Percentiles rank a stretch among this genome's conserved stretches.
Conservation (phyloP, 2,113 vertebrate genomes). For the Cebus imitator region DNA sequence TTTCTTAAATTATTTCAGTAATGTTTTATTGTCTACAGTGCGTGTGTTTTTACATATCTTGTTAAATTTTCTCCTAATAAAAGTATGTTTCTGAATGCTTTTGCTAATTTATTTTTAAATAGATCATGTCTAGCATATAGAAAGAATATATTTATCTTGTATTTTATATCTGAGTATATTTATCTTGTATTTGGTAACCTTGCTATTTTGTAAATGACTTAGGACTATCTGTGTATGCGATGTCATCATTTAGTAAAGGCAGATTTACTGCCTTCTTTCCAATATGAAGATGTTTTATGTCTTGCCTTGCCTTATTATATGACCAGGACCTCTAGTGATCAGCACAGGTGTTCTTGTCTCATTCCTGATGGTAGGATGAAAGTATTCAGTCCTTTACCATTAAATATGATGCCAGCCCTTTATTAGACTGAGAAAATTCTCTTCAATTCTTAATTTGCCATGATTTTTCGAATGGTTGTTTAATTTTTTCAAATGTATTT, state of each 20-base stretch:
- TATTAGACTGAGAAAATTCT: not conserved
- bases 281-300: not conserved
- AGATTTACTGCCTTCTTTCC: not conserved
- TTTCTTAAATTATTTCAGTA: not conserved
- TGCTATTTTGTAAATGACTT: not conserved
- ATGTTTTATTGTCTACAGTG: not conserved
- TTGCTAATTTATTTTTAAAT: not conserved
- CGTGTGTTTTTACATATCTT: not conserved
- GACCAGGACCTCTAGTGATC: not conserved
- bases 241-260: not conserved
- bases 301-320: not conserved
- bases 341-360: not conserved
- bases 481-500: slow-evolving; percentile 6
- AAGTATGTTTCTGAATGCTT: not conserved
- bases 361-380: not conserved
- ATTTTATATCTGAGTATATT: not conserved
- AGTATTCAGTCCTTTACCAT: not conserved
- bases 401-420: not conserved
- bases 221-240: not conserved
- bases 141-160: not conserved
- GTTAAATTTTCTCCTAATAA: not conserved
- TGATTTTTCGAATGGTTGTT: not conserved
- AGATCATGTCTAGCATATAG: not conserved
- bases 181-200: not conserved
- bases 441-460: not conserved